phyloP scores from a whole-genome alignment of 1,140 invertebrate genomes.

The Pentalonia nigronervosa region DNA sequence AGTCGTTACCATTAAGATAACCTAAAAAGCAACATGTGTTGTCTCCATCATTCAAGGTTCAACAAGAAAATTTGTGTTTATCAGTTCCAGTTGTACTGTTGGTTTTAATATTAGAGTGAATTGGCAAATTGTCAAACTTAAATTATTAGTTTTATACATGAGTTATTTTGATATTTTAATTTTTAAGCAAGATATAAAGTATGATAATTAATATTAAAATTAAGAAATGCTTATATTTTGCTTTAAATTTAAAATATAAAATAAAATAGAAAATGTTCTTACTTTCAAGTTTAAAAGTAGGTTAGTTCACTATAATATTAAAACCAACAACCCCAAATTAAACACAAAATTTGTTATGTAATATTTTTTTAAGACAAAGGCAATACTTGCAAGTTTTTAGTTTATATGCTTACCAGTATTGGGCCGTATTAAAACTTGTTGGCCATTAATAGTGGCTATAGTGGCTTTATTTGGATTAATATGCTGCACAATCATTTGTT shows the following conservation, averaged over 20 bases:
- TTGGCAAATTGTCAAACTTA: neutral
- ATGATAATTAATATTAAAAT: neutral
- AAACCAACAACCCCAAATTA: neutral
- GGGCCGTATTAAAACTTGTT: conserved; percentile 78
- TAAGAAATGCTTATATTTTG: neutral
- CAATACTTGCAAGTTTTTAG: neutral
- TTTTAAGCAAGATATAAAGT: neutral
- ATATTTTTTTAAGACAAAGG: neutral
- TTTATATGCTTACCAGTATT: conserved; percentile 47
- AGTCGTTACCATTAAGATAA: neutral
- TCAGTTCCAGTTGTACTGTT: neutral
- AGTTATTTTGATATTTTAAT: neutral
- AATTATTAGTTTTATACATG: neutral
- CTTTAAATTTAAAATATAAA: too few relatives aligned
- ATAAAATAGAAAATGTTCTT: too few relatives aligned
- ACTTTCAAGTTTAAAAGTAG: too few relatives aligned
- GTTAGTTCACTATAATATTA: neutral
- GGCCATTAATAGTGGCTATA: conserved; percentile 81
- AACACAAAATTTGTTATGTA: neutral
- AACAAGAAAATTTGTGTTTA: neutral
- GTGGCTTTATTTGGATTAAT: conserved; percentile 77
- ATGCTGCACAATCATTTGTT: conserved; percentile 73
- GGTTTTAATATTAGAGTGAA: neutral
- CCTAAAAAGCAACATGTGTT: neutral
- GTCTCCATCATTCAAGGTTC: neutral